Evolutionary conservation across 2,888 invertebrate species (phyloP).

Genomic region (Geophilus truncorum): DNA sequence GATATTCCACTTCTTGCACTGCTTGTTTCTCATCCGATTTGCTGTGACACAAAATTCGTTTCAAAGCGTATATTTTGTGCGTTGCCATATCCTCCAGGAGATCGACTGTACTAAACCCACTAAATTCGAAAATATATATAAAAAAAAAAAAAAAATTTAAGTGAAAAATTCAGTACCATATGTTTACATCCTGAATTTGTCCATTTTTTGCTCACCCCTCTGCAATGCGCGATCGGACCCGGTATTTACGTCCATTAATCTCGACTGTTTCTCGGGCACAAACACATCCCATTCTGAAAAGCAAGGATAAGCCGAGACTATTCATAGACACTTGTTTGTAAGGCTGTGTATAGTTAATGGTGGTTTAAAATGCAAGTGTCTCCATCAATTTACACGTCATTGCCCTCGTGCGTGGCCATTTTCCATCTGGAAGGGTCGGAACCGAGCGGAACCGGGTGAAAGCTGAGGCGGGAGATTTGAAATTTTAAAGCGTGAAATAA

Average conservation of each 20-base stretch:
- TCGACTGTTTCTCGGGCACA: slow-evolving; percentile 66
- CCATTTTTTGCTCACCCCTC: slow-evolving; percentile 60
- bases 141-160: neutral
- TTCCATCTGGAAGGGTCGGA: neutral
- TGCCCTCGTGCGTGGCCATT: neutral
- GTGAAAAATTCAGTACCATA: neutral
- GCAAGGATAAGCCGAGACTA: slow-evolving; percentile 62
- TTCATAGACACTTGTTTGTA: slow-evolving; percentile 54
- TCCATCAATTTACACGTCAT: neutral
- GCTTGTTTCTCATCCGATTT: slow-evolving; percentile 67
- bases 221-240: slow-evolving; percentile 63
- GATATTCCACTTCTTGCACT: slow-evolving; percentile 67
- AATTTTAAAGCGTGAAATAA: no score
- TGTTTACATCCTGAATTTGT: neutral
- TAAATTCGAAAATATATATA: slow-evolving; percentile 48
- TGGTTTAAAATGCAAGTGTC: neutral
- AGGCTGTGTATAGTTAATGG: neutral
- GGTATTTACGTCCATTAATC: slow-evolving; percentile 66
- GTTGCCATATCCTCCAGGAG: slow-evolving; percentile 64
- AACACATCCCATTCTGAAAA: slow-evolving; percentile 60
- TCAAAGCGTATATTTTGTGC: slow-evolving; percentile 66
- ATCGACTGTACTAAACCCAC: slow-evolving; percentile 75
- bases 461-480: neutral
- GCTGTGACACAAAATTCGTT: slow-evolving; percentile 74
- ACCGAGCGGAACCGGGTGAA: neutral